Evolutionary conservation across 2,113 vertebrate species (phyloP), one percentile per base, ranked within the genome.

Genomic region (Chrysochloris asiatica): DNA sequence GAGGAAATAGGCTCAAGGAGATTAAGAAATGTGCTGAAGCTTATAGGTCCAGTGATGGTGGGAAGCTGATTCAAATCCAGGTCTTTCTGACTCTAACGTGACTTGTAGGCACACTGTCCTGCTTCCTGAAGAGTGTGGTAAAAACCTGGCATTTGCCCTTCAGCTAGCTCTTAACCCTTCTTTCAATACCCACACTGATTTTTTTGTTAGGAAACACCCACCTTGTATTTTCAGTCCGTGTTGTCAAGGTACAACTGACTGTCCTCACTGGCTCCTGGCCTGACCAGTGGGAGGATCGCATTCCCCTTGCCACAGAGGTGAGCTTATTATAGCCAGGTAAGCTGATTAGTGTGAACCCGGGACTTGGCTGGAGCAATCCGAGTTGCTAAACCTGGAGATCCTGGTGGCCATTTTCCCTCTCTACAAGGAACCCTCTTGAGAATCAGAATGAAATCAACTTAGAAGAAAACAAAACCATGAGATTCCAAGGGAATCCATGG

Each of bases 351-450:
- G 61, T 69, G 63, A 94, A 69, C 80, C n/a, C 33, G n/a, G 86
- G 67, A 48, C 67, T 94, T 91, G 30, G 71, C 72, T 95, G 50
- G n/a, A 92, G 72, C n/a, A 61, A 36, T 50, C 38, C 16, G 61
- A 26, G 43, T 90, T 79, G 36, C 59, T 81, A 45, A 82, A n/a
- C 36, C n/a, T 14, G 36, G 61, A 47, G 10, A 41, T 88, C 56
- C 41, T 48, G n/a, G 72, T 88, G 54, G 41, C 38, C 71, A n/a
- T 85, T 45, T 84, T 73, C 48, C 75, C 47, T n/a, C 85, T 0
- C 1, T 36, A 48, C 33, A 59, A 14, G 81, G 21, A 14, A 69
- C 26, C 63, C 24, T 52, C 26, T 47, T 83, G 36, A 77, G 41
- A 86, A 56, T 54, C 83, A 50, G 36, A 76, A 13, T 59, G 81